A percentile compares a stretch with the other conserved stretches of the same genome.
Evolutionary conservation across 2,888 invertebrate species (phyloP).

Genomic region (Eurois occulta): DNA sequence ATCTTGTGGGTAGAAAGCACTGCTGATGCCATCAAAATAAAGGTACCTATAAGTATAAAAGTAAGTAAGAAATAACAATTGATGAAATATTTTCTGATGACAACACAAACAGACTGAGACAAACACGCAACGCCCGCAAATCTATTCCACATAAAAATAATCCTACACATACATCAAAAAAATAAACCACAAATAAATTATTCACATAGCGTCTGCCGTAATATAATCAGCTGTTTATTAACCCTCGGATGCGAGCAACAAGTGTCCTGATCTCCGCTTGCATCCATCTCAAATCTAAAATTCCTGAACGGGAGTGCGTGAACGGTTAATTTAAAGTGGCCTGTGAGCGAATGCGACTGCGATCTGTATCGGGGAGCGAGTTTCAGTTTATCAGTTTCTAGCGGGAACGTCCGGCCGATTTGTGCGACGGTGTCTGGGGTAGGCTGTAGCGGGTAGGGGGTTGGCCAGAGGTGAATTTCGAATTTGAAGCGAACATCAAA

Average conservation of each 20-base stretch:
- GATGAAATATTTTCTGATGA: not conserved
- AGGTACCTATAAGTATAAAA: too few relatives aligned
- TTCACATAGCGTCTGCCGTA: conserved; percentile 62
- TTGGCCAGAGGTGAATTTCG: not conserved
- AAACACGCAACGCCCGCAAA: conserved; percentile 16
- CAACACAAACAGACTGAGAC: not conserved
- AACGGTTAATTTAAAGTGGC: conserved; percentile 89
- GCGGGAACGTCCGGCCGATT: conserved; percentile 86
- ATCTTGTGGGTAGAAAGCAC: not conserved
- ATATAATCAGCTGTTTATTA: conserved; percentile 69
- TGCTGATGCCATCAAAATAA: not conserved
- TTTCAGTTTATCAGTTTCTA: conserved; percentile 89
- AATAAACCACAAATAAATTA: conserved; percentile 61
- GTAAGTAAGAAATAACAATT: not conserved
- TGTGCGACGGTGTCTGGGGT: conserved; percentile 50
- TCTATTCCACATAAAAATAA: conserved; percentile 50
- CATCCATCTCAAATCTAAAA: conserved; percentile 89
- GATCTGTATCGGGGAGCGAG: conserved; percentile 88
- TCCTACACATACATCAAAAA: conserved; percentile 40
- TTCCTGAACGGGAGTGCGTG: conserved; percentile 87
- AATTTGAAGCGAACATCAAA: not conserved
- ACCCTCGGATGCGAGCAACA: conserved; percentile 66
- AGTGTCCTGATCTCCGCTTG: conserved; percentile 78
- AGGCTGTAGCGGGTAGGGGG: conserved; percentile 52
- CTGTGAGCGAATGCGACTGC: conserved; percentile 82